phyloP scores from a whole-genome alignment of 2,888 invertebrate genomes.

The Zygaena filipendulae region DNA sequence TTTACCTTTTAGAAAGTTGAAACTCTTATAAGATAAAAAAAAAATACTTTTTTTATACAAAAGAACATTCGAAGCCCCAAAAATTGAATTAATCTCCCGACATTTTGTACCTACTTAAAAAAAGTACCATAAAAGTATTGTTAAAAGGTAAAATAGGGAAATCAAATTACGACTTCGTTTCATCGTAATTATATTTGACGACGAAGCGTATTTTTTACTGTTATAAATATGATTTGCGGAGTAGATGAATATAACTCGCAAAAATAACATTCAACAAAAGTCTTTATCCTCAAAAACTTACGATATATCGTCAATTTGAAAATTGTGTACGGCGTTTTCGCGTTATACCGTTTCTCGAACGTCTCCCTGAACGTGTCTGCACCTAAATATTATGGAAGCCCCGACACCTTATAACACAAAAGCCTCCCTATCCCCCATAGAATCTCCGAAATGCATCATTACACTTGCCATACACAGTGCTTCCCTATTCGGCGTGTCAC shows the following conservation, averaged over 20 bases:
- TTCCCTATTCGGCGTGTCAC: conserved; percentile 17
- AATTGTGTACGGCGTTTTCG: too few species aligned
- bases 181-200: too few species aligned
- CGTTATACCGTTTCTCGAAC: too few species aligned
- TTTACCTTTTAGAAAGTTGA: too few species aligned
- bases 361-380: too few species aligned
- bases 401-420: conserved; percentile 23
- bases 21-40: conserved; percentile 26
- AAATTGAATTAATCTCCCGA: conserved; percentile 42
- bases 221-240: too few species aligned
- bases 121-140: conserved; percentile 3
- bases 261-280: too few species aligned
- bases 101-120: conserved; percentile 5
- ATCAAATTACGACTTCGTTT: conserved; percentile 17
- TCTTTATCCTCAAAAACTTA: too few species aligned
- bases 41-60: conserved; percentile 27
- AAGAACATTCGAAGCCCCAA: conserved; percentile 31
- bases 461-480: conserved; percentile 30
- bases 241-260: too few species aligned
- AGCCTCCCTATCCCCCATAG: conserved; percentile 22
- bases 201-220: too few species aligned
- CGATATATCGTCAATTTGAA: too few species aligned
- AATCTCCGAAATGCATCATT: conserved; percentile 44
- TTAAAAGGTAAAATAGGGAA: not conserved
- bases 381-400: too few species aligned